Conservation (phyloP, 2,113 vertebrate genomes). For the Takifugu bimaculatus region DNA sequence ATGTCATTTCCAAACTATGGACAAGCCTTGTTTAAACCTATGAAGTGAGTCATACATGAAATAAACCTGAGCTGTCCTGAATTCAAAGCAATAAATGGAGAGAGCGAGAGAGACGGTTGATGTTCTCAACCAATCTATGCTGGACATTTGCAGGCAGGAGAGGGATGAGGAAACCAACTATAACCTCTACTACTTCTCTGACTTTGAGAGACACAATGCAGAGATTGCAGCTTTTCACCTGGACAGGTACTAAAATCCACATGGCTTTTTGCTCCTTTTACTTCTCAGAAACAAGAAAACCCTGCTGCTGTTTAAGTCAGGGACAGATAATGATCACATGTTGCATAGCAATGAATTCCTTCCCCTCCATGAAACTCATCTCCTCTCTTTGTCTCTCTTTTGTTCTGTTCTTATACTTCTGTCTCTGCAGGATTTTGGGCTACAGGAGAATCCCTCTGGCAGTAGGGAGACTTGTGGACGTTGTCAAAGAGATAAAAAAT, state of each 20-base stretch:
- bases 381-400: background rate
- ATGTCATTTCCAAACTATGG: conserved; percentile 76
- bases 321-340: conserved; percentile 69
- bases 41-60: conserved; percentile 73
- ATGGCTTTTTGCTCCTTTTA: conserved; percentile 86
- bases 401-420: background rate
- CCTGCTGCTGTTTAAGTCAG: conserved; percentile 79
- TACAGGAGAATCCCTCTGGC: conserved; percentile 82
- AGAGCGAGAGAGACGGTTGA: background rate
- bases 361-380: background rate
- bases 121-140: background rate
- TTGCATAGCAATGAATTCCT: conserved; percentile 4
- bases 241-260: conserved; percentile 78
- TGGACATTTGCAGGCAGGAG: conserved; percentile 69
- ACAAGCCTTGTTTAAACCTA: conserved; percentile 82
- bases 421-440: conserved; percentile 74
- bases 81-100: too few relatives aligned
- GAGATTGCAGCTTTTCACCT: conserved; percentile 86
- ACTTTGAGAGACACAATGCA: conserved; percentile 87
- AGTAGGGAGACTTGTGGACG: conserved; percentile 78
- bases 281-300: conserved; percentile 81
- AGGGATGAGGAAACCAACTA: conserved; percentile 79
- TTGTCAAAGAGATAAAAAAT: conserved; percentile 80
- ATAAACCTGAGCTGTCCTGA: background rate
- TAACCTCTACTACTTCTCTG: conserved; percentile 89